phyloP scores from a whole-genome alignment of 2,113 vertebrate genomes.

The Tychaedon coryphoeus region DNA sequence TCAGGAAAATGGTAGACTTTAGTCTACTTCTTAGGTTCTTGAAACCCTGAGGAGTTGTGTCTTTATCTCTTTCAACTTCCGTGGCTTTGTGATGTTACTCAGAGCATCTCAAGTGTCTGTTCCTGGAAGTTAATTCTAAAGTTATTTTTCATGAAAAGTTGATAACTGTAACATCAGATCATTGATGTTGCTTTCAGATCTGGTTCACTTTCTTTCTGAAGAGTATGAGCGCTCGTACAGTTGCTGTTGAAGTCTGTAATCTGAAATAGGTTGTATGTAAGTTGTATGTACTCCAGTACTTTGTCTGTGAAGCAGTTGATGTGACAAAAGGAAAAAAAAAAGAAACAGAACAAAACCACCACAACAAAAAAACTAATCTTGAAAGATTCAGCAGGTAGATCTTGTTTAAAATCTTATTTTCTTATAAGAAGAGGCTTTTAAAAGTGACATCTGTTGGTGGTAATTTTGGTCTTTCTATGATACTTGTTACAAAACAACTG shows the following conservation, averaged over 20 bases:
- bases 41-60: neutral
- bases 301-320: neutral
- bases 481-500: neutral
- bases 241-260: neutral
- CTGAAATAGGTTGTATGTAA: neutral
- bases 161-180: neutral
- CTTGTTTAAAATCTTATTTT: neutral
- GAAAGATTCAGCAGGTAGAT: neutral
- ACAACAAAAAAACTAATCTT: neutral
- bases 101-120: neutral
- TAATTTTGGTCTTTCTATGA: neutral
- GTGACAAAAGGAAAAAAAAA: neutral
- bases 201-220: neutral
- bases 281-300: neutral
- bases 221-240: neutral
- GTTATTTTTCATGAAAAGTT: neutral
- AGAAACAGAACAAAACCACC: neutral
- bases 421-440: neutral
- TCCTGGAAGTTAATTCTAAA: neutral
- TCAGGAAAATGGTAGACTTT: neutral
- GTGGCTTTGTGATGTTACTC: neutral
- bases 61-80: neutral
- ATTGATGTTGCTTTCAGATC: neutral
- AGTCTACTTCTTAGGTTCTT: neutral
- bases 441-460: neutral